These are phyloP conservation scores for Lepeophtheirus nordmannii DNA, from an alignment of 2,888 invertebrate genomes.

Conservation along the genomic window DNA sequence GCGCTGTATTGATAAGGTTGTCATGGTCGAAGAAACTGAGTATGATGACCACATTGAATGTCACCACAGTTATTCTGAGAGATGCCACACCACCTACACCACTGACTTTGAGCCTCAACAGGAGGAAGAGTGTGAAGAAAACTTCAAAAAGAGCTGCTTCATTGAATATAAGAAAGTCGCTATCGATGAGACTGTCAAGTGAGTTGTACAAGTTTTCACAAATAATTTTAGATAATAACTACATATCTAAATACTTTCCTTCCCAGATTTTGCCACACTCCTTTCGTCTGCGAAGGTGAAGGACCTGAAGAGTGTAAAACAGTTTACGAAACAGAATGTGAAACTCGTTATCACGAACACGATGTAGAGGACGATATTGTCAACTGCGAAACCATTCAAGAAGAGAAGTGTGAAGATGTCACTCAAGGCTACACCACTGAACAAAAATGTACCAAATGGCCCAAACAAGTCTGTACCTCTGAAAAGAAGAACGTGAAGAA, in stretches of 20 bases:
- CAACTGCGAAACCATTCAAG: constrained; percentile 11
- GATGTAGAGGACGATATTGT: constrained; percentile 16
- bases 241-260: no score
- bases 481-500: constrained; percentile 14
- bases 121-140: constrained; percentile 21
- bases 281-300: neutral
- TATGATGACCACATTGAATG: constrained; percentile 13
- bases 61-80: constrained; percentile 8
- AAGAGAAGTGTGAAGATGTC: constrained; percentile 15
- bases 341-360: constrained; percentile 13
- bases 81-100: constrained; percentile 14
- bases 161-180: constrained; percentile 15
- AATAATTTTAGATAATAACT: no score
- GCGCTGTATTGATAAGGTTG: constrained; percentile 11
- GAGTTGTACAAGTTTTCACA: neutral
- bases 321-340: constrained; percentile 9
- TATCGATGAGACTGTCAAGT: constrained; percentile 8
- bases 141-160: constrained; percentile 14
- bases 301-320: constrained; percentile 15
- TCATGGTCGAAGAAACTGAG: neutral
- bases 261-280: no score
- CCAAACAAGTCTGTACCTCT: constrained; percentile 7
- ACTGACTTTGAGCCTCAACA: constrained; percentile 14
- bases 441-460: constrained; percentile 17
- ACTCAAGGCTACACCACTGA: constrained; percentile 9